Evolutionary conservation across 1,140 invertebrate genomes (phyloP).

Genomic region (Drosophila watanabei): DNA sequence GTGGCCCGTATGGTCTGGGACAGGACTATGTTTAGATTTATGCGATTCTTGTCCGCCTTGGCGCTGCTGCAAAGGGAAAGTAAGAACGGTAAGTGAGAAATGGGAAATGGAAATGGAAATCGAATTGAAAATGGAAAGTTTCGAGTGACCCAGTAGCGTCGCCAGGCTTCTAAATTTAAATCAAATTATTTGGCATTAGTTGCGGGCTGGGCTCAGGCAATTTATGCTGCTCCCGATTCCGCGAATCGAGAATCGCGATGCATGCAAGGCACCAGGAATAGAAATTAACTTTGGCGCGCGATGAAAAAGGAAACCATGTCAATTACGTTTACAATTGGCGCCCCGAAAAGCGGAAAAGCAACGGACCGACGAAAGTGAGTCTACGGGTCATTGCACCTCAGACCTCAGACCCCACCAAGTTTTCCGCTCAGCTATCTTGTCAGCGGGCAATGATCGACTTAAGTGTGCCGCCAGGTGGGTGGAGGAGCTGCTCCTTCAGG

Average conservation of each 20-base stretch:
- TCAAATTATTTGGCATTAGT: conserved; percentile 82
- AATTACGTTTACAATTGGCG: conserved; percentile 78
- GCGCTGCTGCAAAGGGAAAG: conserved; percentile 52
- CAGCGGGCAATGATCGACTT: conserved; percentile 68
- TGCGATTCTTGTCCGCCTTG: conserved; percentile 79
- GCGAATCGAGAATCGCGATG: conserved; percentile 16
- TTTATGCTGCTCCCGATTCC: conserved; percentile 75
- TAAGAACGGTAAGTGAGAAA: conserved; percentile 12
- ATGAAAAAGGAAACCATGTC: conserved; percentile 80
- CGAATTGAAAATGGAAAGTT: conserved; percentile 36
- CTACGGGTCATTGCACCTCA: conserved; percentile 59
- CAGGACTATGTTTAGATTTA: conserved; percentile 81
- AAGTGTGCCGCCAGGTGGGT: conserved; percentile 65
- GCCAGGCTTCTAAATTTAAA: conserved; percentile 70
- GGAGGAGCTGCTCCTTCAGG: background rate
- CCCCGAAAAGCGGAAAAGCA: conserved; percentile 53
- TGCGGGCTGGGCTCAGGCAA: conserved; percentile 52
- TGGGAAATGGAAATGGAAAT: conserved; percentile 8
- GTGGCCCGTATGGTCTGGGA: conserved; percentile 75
- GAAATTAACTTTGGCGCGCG: conserved; percentile 65
- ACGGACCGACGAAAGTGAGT: conserved; percentile 48
- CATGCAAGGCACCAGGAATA: conserved; percentile 69
- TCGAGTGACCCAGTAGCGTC: conserved; percentile 63
- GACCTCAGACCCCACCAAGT: conserved; percentile 5
- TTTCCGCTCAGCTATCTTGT: conserved; percentile 47